Percentiles rank a stretch among this genome's conserved stretches.
Evolutionary conservation across 2,797 vertebrate genomes (phyloP).

Genomic region (Anguilla pacifica): DNA sequence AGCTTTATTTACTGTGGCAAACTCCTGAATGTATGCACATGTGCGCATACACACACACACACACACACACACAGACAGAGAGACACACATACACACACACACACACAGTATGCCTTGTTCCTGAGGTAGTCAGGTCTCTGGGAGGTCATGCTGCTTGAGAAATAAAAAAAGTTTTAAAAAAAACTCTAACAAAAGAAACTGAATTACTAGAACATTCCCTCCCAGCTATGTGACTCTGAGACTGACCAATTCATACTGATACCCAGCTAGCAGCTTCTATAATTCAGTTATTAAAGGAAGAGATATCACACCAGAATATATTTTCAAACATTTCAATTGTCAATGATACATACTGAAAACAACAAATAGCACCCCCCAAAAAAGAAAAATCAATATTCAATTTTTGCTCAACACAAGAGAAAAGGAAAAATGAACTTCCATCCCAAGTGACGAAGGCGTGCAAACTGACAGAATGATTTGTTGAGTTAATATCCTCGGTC

Average conservation of each 20-base stretch:
- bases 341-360: neutral
- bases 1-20: neutral
- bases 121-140: neutral
- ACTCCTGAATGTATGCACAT: neutral
- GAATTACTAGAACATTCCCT: neutral
- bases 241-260: neutral
- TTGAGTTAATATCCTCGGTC: neutral
- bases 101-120: neutral
- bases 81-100: neutral
- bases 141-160: neutral
- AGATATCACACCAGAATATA: neutral
- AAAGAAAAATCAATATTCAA: constrained; percentile 1
- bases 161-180: neutral
- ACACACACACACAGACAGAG: neutral
- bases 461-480: neutral
- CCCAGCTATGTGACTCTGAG: neutral
- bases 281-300: neutral
- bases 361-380: neutral
- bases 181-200: neutral
- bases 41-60: neutral
- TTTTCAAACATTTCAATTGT: neutral
- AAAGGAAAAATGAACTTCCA: neutral
- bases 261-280: neutral
- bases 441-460: neutral
- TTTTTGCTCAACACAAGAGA: neutral